Conservation (phyloP, 2,113 vertebrate species). For the Semnornis frantzii region DNA sequence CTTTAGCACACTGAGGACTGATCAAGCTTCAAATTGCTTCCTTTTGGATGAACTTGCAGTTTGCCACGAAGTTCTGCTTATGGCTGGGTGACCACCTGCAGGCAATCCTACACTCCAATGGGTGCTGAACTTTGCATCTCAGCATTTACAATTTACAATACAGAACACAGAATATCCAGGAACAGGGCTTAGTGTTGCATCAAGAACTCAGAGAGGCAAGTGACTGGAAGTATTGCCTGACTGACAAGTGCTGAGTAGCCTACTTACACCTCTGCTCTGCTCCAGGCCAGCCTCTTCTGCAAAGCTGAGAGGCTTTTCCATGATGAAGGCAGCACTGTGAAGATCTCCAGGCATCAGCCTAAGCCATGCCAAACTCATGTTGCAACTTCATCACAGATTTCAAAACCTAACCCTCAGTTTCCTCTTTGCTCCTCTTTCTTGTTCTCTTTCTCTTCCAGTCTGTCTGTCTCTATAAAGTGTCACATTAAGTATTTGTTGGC, state of each 20-base stretch:
- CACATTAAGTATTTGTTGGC: conserved; percentile 29
- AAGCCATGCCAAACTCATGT: conserved; percentile 36
- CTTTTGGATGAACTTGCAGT: not conserved
- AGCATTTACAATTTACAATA: not conserved
- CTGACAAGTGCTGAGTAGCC: not conserved
- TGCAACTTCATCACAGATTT: conserved; percentile 54
- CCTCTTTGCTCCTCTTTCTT: conserved; percentile 59
- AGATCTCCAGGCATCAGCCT: conserved; percentile 4
- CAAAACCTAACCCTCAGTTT: conserved; percentile 56
- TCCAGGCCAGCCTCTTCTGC: not conserved
- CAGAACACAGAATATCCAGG: not conserved
- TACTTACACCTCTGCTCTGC: not conserved
- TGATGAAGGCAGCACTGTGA: conserved; percentile 12
- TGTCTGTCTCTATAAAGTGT: conserved; percentile 8
- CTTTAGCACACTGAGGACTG: not conserved
- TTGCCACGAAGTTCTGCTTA: not conserved
- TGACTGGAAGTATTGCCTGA: not conserved
- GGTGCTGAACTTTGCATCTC: not conserved
- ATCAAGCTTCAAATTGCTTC: not conserved
- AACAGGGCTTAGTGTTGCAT: not conserved
- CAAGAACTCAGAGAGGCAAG: not conserved
- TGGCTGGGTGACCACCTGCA: not conserved
- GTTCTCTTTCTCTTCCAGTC: conserved; percentile 6
- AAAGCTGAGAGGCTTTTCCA: conserved; percentile 21
- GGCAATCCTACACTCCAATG: not conserved